Evolutionary conservation across 2,888 invertebrate species (phyloP).

Genomic region (Plagodis dolabraria): DNA sequence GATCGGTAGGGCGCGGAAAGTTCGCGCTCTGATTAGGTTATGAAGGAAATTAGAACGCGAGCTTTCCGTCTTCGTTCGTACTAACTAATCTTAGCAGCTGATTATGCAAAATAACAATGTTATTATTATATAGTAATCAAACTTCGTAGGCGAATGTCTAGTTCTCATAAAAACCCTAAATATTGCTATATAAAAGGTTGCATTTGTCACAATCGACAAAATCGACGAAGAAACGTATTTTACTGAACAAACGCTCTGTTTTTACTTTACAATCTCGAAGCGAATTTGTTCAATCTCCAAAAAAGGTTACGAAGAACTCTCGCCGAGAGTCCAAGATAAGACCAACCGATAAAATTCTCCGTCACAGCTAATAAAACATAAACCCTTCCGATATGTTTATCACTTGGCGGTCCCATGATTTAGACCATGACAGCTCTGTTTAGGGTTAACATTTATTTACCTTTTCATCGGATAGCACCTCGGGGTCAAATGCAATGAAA

Average conservation of each 20-base stretch:
- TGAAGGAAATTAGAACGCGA: slow-evolving; percentile 15
- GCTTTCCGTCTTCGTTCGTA: slow-evolving; percentile 1
- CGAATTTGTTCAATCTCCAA: slow-evolving; percentile 2
- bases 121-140: no score
- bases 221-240: no score
- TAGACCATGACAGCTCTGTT: slow-evolving; percentile 60
- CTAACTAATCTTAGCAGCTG: no score
- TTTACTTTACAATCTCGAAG: not conserved
- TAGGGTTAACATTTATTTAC: slow-evolving; percentile 10
- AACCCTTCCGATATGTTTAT: slow-evolving; percentile 79
- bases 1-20: slow-evolving; percentile 28
- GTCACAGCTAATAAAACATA: slow-evolving; percentile 77
- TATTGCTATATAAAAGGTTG: no score
- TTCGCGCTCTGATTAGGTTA: slow-evolving; percentile 24
- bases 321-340: slow-evolving; percentile 31
- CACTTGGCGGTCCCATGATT: slow-evolving; percentile 69
- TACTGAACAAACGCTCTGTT: not conserved
- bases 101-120: no score
- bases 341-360: slow-evolving; percentile 51
- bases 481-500: no score
- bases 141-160: no score
- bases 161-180: no score
- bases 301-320: slow-evolving; percentile 19
- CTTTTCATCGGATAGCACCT: not conserved
- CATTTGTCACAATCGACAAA: no score